Evolutionary conservation across 2,888 invertebrate genomes (phyloP).

Genomic region (Netelia fuscicornis): DNA sequence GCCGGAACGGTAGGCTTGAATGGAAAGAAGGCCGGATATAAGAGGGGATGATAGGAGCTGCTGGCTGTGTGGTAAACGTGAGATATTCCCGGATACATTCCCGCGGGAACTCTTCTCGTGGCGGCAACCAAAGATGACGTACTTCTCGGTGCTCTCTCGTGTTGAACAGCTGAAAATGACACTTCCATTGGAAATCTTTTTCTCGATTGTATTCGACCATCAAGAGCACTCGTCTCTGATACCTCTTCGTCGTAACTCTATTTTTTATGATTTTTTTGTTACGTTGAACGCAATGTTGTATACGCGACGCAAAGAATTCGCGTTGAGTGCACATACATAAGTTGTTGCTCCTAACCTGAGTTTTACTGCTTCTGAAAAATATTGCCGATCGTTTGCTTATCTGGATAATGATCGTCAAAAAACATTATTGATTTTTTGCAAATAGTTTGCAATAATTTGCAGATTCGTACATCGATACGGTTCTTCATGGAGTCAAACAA

Average conservation of each 20-base stretch:
- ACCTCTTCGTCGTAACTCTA: constrained; percentile 17
- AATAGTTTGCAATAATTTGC: too few species aligned
- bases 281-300: background rate
- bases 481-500: too few species aligned
- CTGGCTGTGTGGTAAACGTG: constrained; percentile 80
- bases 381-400: background rate
- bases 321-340: background rate
- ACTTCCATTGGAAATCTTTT: constrained; percentile 71
- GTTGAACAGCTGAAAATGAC: constrained; percentile 92
- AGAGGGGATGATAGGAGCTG: constrained; percentile 82
- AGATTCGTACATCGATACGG: too few species aligned
- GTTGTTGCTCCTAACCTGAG: background rate
- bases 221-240: constrained; percentile 39
- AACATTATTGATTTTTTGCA: too few species aligned
- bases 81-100: constrained; percentile 82
- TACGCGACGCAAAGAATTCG: background rate
- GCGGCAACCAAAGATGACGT: constrained; percentile 82
- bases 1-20: constrained; percentile 81
- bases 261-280: constrained; percentile 28
- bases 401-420: background rate
- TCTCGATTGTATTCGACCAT: constrained; percentile 53
- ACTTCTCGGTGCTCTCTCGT: constrained; percentile 93
- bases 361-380: background rate
- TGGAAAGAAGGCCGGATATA: constrained; percentile 82
- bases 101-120: constrained; percentile 85